Conservation (phyloP, 37 sponge, comb jelly and placozoan genomes). For the Oopsacas minuta region DNA sequence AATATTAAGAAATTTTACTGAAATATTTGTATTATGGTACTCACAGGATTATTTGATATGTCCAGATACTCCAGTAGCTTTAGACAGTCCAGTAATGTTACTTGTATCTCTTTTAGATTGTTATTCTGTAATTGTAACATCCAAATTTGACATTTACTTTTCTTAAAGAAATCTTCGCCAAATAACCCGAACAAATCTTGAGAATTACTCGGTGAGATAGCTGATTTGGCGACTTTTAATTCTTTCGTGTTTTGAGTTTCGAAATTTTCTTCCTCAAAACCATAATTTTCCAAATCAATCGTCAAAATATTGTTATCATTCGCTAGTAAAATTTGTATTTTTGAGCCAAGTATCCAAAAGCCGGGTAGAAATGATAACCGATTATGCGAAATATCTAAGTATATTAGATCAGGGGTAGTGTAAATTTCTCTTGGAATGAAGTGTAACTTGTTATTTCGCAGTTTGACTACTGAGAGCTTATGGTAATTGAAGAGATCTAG, state of each 20-base stretch:
- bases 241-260: background rate
- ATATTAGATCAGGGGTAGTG: background rate
- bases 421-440: slow-evolving; percentile 12
- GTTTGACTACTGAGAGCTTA: background rate
- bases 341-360: background rate
- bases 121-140: slow-evolving; percentile 12
- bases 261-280: background rate
- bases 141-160: background rate
- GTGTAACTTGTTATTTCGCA: background rate
- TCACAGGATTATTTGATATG: slow-evolving; percentile 2
- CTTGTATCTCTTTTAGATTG: background rate
- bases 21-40: background rate
- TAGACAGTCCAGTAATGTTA: background rate
- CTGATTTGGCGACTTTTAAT: background rate
- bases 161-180: slow-evolving; percentile 6
- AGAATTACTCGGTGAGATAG: background rate
- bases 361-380: background rate
- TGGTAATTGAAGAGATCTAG: slow-evolving; percentile 18
- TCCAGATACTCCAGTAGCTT: background rate
- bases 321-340: background rate
- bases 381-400: slow-evolving; percentile 13
- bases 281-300: slow-evolving; percentile 11
- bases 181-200: background rate
- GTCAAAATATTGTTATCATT: background rate
- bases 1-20: background rate